Base-by-base conservation (phyloP, 2,888 invertebrate genomes). In the Gymnocheta viridis region DNA sequence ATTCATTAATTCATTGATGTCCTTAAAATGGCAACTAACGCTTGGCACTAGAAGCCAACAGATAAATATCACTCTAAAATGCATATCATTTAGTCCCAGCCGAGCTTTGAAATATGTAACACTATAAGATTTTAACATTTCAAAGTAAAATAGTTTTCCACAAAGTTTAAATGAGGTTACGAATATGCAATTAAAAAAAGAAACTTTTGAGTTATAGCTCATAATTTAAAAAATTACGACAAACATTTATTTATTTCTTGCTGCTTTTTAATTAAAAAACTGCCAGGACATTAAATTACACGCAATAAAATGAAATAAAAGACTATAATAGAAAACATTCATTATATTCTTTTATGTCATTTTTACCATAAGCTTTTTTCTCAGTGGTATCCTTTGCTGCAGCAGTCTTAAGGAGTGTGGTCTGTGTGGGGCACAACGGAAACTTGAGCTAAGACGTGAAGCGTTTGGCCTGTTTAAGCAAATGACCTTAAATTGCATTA, bases 401-500 rank as follows among this genome's bases (percentile, higher is more conserved):
- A 12, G 27, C 29, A n/a, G 19, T 19, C 6, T 17, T 51, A 5
- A n/a, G 22, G 2, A 56, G 4, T 9, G 10, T 27, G 7, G 12
- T 27, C n/a, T 38, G 6, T 17, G 10, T 17, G 12, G 19, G 9
- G 22, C 9, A 29, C 2, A 38, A 10, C 64, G 51, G 44, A 73
- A 81, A 69, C 62, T 62, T 19, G 35, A 69, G 66, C 22, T 7
- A n/a, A 38, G 27, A 70, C n/a, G 12, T 35, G 51, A 41, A 74
- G 62, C 62, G 44, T 62, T 72, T 82, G 74, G 60, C 62, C 74
- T 69, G 69, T 70, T 82, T 62, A 82, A 69, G n/a, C 81, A 76
- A 82, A 82, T 82, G 81, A 76, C 74, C 81, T 82, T 76, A 76
- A 82, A 69, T 76, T 82, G 74, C 81, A 82, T 76, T 82, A 82